Evolutionary conservation across 2,888 invertebrate species (phyloP).

Genomic region (Erebia ligea): DNA sequence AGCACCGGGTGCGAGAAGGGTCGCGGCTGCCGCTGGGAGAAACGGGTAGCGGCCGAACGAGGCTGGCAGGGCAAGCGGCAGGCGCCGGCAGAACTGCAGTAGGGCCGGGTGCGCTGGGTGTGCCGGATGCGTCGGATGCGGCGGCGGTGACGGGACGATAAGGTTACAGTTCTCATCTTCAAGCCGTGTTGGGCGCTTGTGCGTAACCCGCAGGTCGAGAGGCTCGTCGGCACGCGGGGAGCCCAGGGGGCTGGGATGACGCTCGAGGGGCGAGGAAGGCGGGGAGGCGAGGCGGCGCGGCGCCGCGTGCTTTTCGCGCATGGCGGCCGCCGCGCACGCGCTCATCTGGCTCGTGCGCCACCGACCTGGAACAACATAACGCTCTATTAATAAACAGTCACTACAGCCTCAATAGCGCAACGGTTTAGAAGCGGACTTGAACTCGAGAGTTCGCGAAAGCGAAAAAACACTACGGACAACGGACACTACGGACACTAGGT

Average conservation of each 20-base stretch:
- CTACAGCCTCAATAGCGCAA: background rate
- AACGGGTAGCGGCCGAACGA: conserved; percentile 79
- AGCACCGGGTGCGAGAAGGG: conserved; percentile 72
- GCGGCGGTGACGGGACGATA: conserved; percentile 84
- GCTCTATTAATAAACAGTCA: conserved; percentile 11
- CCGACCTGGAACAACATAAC: conserved; percentile 71
- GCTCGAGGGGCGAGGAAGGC: conserved; percentile 72
- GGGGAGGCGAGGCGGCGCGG: conserved; percentile 91
- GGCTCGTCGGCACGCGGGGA: conserved; percentile 87
- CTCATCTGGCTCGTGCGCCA: conserved; percentile 87
- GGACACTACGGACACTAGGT: no score
- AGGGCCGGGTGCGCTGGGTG: conserved; percentile 79
- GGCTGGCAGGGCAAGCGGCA: conserved; percentile 75
- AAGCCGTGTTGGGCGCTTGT: conserved; percentile 88
- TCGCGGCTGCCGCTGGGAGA: conserved; percentile 76
- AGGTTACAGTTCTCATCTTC: conserved; percentile 95
- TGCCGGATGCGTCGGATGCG: conserved; percentile 83
- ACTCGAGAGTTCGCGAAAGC: background rate
- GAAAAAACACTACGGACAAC: no score
- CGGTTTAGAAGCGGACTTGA: background rate
- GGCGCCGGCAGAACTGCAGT: conserved; percentile 73
- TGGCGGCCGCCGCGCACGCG: conserved; percentile 88
- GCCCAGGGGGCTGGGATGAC: conserved; percentile 80
- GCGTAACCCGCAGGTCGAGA: conserved; percentile 93
- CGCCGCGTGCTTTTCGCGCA: conserved; percentile 96